Base-by-base conservation (phyloP, 2,113 vertebrate species). In the Neolamprologus hecqui region DNA sequence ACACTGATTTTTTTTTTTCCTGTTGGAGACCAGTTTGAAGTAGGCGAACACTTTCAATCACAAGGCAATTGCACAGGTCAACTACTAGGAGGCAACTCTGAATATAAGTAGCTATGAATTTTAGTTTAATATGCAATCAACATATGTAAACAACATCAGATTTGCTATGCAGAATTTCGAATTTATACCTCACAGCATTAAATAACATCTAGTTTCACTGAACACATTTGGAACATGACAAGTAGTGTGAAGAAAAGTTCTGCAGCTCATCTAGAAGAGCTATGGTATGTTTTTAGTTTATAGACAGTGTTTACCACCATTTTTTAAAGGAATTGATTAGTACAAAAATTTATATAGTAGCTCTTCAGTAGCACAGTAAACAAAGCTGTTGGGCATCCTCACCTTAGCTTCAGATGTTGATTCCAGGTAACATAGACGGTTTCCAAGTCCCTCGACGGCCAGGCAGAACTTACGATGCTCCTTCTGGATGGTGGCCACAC, bases 381-480 rank as follows among this genome's bases (percentile, higher is more conserved):
- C 8, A 79, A 53, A 55, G 45, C 35, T 6, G 15, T 12, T 33
- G 19, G 45, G 31, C 13, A 17, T 35, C 15, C 97, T 97, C 96
- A 99, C 98, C 98, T 99, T 99, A 87, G 98, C 98, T 96, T 99
- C 98, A 90, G 98, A 99, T 31, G 98, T 99, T 89, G 98, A 95
- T 94, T 99, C 98, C 94, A 99, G 94, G 96, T 98, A 99, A 92
- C 98, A 98, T 63, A 99, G 87, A 45, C 98, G 97, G 94, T 99
- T 99, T 84, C 98, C 98, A 23, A 99, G 98, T 90, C 98, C 98
- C 92, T 99, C 98, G 1, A 96, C 98, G 6, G 98, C 97, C 95
- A 99, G 96, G 95, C 98, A 99, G 94, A 99, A 99, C 96, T 99
- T 99, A 86, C 97, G 96, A 77, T 99, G 98, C 91, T 99, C 98